Conservation (phyloP, 2,888 invertebrate genomes). For the Andrena camellia region DNA sequence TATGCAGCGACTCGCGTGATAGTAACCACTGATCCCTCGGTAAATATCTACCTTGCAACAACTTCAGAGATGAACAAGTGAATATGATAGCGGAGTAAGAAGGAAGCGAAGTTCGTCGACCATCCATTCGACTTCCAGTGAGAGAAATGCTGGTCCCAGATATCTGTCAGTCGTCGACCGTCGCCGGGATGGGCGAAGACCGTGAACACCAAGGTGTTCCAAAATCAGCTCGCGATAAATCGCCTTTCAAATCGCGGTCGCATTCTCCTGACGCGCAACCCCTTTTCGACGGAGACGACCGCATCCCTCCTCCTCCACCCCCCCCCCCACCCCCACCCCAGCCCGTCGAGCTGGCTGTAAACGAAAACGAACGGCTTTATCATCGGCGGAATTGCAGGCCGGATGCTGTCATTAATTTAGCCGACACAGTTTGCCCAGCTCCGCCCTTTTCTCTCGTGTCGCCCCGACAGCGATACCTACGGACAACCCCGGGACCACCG, state of each 20-base stretch:
- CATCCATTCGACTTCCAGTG: too few species aligned
- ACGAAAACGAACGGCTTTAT: conserved; percentile 36
- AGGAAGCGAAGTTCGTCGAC: background rate
- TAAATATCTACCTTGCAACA: too few species aligned
- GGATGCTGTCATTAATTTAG: conserved; percentile 45
- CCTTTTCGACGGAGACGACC: conserved; percentile 10
- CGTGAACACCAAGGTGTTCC: too few species aligned
- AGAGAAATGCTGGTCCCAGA: too few species aligned
- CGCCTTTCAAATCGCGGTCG: conserved; percentile 1
- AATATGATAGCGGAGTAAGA: background rate
- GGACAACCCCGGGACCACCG: background rate
- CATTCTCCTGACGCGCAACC: conserved; percentile 24
- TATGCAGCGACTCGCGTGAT: too few species aligned
- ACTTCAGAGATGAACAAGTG: background rate
- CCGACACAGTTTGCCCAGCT: conserved; percentile 20
- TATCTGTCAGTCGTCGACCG: too few species aligned
- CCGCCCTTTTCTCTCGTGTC: conserved; percentile 20
- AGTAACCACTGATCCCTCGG: too few species aligned
- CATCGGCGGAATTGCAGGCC: conserved; percentile 20
- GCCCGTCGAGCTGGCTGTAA: background rate
- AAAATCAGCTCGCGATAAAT: conserved; percentile 14
- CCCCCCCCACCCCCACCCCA: background rate
- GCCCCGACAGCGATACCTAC: background rate
- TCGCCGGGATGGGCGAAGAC: too few species aligned
- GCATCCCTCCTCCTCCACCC: background rate